phyloP scores from a whole-genome alignment of 2,113 vertebrate species.

The Campylomormyrus tamandua region DNA sequence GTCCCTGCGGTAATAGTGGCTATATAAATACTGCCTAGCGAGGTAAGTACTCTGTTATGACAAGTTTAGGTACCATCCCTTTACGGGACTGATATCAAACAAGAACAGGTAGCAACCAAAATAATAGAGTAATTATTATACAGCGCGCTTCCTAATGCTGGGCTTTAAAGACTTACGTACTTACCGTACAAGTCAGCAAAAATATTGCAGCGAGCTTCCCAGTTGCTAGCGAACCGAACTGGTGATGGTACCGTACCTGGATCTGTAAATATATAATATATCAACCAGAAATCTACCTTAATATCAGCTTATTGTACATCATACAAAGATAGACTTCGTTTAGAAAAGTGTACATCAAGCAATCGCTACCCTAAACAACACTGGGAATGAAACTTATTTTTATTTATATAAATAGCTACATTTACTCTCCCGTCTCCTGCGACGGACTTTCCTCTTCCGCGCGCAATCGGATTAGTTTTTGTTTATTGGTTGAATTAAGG shows the following conservation, averaged over 20 bases:
- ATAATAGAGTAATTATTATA: background rate
- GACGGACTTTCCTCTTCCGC: conserved; percentile 67
- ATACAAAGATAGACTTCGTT: background rate
- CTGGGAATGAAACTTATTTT: background rate
- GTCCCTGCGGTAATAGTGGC: background rate
- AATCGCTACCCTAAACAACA: background rate
- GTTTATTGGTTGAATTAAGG: conserved; percentile 45
- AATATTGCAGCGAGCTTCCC: background rate
- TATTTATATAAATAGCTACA: background rate
- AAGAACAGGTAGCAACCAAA: background rate
- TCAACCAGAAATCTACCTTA: background rate
- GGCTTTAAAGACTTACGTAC: background rate
- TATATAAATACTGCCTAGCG: background rate
- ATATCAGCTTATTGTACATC: background rate
- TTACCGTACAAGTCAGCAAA: background rate
- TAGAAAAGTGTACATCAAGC: background rate
- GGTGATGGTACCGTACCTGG: background rate
- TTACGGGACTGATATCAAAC: background rate
- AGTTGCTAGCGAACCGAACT: background rate
- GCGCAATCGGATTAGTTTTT: conserved; percentile 44
- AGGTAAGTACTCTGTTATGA: background rate
- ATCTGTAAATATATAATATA: background rate
- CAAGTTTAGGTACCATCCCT: background rate
- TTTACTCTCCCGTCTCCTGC: background rate
- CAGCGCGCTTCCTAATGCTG: background rate